Evolutionary conservation across 1,140 invertebrate species (phyloP), one percentile per base, ranked within the genome.

Genomic region (Scaptomyza graminum): DNA sequence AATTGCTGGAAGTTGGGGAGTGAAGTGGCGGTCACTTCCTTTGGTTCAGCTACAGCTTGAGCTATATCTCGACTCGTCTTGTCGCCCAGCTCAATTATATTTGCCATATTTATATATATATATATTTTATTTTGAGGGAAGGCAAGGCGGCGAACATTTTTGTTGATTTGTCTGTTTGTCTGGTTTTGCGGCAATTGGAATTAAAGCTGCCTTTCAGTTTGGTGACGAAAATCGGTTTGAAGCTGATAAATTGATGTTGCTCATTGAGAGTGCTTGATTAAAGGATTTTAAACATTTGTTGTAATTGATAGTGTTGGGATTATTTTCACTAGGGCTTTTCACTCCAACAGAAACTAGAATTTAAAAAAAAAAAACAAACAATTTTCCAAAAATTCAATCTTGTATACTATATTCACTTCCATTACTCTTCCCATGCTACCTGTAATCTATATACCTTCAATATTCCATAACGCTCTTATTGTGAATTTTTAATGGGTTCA

Each of bases 171-270:
- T 60, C 43, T 75, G 41, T 71, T 63, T 52, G 54, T 60, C 62
- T 61, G 61, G 57, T 56, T 60, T 3, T 54, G 39, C 22, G 46
- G 46, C 34, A 61, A 49, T 55, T 69, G 31, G 59, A 50, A 63
- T 70, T 78, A 70, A 88, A 75, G 78, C 64, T 39, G 61, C 73
- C 44, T 25, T 15, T 18, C 16, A n/a, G 51, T 63, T 61, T 59
- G 60, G 47, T 64, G 43, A 57, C 65, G 69, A 67, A 82, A 87
- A 78, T 82, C 61, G 66, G 71, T 67, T 87, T 81, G 69, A 85
- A 79, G 55, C 54, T 16, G 25, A 3, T 41, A n/a, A 41, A 41
- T 41, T n/a, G 11, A 41, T 5, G n/a, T 5, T n/a, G 9, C 9
- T 37, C 1, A 37, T 11, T 3, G 34, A 37, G 9, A 11, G 9